These are phyloP conservation scores for Thamnophis elegans DNA, from an alignment of 2,797 vertebrate genomes.

Conservation along the genomic window DNA sequence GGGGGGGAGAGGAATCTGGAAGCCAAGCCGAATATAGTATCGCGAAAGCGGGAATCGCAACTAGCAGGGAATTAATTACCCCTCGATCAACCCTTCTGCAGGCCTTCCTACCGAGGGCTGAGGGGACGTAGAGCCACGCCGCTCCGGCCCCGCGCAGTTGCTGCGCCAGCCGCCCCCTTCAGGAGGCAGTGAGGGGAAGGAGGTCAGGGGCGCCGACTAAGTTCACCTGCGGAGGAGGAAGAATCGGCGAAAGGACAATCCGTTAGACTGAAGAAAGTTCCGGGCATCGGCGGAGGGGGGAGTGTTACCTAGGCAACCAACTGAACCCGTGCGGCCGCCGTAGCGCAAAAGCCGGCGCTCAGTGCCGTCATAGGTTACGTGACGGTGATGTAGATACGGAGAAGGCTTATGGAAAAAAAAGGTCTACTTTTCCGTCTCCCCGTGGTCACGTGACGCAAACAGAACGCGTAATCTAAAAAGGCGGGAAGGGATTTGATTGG, in stretches of 20 bases:
- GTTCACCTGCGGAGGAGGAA: background rate
- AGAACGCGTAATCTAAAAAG: background rate
- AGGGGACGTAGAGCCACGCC: background rate
- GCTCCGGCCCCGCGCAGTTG: background rate
- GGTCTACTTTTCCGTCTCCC: rapidly evolving
- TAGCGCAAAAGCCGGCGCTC: slow-evolving; percentile 7
- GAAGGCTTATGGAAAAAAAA: background rate
- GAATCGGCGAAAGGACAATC: background rate
- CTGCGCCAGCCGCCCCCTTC: background rate
- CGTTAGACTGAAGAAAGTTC: background rate
- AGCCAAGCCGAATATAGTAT: background rate
- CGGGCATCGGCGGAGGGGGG: background rate
- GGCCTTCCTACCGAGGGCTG: background rate
- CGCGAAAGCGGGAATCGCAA: background rate
- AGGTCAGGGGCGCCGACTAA: background rate
- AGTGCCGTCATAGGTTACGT: background rate
- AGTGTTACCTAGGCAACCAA: slow-evolving; percentile 49
- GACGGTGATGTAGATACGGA: background rate
- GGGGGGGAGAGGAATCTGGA: background rate
- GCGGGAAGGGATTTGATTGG: background rate
- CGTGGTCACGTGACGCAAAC: background rate
- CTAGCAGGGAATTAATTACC: background rate
- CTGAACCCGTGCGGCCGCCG: slow-evolving; percentile 39
- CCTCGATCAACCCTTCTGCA: background rate
- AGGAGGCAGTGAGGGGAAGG: background rate